Evolutionary conservation across 2,888 invertebrate species (phyloP).

Genomic region (Agrochola macilenta): DNA sequence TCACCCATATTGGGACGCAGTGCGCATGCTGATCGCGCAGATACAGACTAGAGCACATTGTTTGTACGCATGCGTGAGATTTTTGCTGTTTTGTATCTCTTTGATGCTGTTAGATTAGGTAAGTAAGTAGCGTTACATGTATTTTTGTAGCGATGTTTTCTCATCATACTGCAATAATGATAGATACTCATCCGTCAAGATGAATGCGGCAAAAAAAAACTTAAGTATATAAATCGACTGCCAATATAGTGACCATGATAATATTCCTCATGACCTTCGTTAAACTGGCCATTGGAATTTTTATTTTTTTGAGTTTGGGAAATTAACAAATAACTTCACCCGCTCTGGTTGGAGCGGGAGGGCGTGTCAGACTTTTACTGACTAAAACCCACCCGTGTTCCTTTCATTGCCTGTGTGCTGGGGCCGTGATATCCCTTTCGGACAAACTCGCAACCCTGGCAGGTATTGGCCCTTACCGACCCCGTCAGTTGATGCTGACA

Average conservation of each 20-base stretch:
- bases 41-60: constrained; percentile 42
- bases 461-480: too few species aligned
- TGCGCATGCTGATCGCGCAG: constrained; percentile 43
- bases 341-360: too few species aligned
- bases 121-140: neutral
- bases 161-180: neutral
- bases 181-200: neutral
- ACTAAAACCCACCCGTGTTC: too few species aligned
- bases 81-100: constrained; percentile 19
- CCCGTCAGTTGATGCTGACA: too few species aligned
- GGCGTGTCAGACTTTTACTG: too few species aligned
- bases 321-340: too few species aligned
- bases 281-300: too few species aligned
- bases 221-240: neutral
- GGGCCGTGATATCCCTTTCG: too few species aligned
- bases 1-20: constrained; percentile 55
- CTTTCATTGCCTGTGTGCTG: too few species aligned
- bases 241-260: neutral
- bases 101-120: constrained; percentile 6
- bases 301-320: too few species aligned
- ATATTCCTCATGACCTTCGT: neutral
- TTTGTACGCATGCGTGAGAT: constrained; percentile 47
- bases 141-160: neutral
- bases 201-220: neutral
- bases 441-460: too few species aligned